A percentile compares a stretch with the other conserved stretches of the same genome.
Evolutionary conservation across 2,888 invertebrate genomes (phyloP).

Genomic region (Ennomos erosarius): DNA sequence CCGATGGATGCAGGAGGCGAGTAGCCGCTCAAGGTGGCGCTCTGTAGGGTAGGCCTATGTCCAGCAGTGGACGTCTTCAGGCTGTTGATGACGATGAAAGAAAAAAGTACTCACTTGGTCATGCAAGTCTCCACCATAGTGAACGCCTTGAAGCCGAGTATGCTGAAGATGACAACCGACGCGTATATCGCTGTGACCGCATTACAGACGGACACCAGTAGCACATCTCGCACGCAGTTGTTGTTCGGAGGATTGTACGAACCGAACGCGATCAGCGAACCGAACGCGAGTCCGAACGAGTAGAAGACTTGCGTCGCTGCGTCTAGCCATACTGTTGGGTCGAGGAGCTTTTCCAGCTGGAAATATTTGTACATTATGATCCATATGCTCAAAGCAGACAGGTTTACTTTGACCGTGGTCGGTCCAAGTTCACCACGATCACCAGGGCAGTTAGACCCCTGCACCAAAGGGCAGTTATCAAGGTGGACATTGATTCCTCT

Average conservation of each 20-base stretch:
- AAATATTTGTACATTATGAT: no score
- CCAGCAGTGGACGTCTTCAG: no score
- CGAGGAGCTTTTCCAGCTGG: constrained; percentile 92
- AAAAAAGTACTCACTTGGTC: constrained; percentile 64
- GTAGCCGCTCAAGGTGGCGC: no score
- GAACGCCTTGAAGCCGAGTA: constrained; percentile 98
- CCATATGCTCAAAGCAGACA: no score
- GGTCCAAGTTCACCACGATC: no score
- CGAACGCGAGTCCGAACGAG: constrained; percentile 97
- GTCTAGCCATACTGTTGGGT: constrained; percentile 97
- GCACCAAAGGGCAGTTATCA: no score
- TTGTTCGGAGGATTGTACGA: constrained; percentile 98
- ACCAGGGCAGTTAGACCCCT: no score
- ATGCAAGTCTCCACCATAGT: constrained; percentile 95
- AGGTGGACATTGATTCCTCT: no score
- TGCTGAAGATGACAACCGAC: constrained; percentile 97
- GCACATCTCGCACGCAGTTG: constrained; percentile 96
- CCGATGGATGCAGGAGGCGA: no score
- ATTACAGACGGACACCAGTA: constrained; percentile 96
- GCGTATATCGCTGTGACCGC: constrained; percentile 97
- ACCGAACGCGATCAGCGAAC: constrained; percentile 97
- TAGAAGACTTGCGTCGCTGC: constrained; percentile 99
- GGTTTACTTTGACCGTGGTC: no score
- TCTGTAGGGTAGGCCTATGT: no score
- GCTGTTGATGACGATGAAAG: no score